A percentile compares a stretch with the other conserved stretches of the same genome.
Conservation (phyloP, 2,113 vertebrate species). For the Silurus meridionalis region DNA sequence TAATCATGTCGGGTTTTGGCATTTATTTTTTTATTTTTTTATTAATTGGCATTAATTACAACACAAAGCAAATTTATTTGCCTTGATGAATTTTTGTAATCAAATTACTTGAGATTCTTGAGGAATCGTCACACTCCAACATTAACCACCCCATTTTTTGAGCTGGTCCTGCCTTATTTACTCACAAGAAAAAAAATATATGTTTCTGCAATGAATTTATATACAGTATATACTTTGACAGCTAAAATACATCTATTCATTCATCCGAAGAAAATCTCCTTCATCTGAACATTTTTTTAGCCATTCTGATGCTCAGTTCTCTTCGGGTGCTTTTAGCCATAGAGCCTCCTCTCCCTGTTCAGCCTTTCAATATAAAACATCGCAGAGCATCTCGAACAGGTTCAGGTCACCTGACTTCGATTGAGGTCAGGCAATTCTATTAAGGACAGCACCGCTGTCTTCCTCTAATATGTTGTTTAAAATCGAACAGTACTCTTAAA, state of each 20-base stretch:
- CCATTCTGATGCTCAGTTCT: background rate
- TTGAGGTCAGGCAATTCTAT: constrained; percentile 11
- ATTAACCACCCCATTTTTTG: background rate
- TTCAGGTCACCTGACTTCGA: background rate
- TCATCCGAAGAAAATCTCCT: background rate
- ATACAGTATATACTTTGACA: background rate
- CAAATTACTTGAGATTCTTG: too few species aligned
- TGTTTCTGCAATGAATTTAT: background rate
- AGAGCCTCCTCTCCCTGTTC: background rate
- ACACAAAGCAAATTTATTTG: too few species aligned
- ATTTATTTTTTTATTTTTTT: too few species aligned
- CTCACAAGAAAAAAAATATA: background rate
- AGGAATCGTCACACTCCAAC: too few species aligned
- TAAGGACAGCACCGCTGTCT: background rate
- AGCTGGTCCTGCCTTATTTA: background rate
- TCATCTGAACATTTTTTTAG: background rate
- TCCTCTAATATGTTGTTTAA: background rate
- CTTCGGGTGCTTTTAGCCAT: background rate
- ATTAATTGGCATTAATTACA: too few species aligned
- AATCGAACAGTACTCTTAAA: background rate
- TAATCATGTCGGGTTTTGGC: too few species aligned
- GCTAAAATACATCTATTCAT: background rate
- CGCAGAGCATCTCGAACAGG: background rate
- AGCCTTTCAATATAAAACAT: background rate
- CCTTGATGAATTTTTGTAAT: too few species aligned